Evolutionary conservation across 1,140 invertebrate genomes (phyloP).

Genomic region (Euborellia annulipes): DNA sequence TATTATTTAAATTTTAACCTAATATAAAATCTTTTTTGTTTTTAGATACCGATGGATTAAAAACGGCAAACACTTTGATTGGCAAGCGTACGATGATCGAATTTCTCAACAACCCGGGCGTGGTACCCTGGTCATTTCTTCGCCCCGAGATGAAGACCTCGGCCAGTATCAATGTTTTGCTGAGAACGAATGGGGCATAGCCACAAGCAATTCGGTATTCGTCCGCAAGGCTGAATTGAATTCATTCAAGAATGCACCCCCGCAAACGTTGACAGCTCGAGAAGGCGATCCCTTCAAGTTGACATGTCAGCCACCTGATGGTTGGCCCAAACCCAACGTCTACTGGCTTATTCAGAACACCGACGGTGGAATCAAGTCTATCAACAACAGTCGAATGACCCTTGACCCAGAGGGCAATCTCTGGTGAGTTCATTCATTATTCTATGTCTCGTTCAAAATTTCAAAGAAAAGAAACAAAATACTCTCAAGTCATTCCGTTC

Average conservation of each 20-base stretch:
- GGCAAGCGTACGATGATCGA: constrained; percentile 79
- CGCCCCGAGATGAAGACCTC: constrained; percentile 78
- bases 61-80: constrained; percentile 83
- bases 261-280: constrained; percentile 42
- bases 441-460: no score
- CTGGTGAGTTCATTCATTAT: constrained; percentile 37
- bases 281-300: constrained; percentile 80
- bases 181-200: constrained; percentile 83
- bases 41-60: constrained; percentile 88
- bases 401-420: constrained; percentile 85
- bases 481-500: no score
- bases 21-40: constrained; percentile 17
- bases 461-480: no score
- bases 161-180: constrained; percentile 96
- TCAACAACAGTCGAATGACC: constrained; percentile 86
- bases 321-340: constrained; percentile 84
- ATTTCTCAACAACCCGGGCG: constrained; percentile 83
- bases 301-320: constrained; percentile 77
- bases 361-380: constrained; percentile 62
- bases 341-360: constrained; percentile 74
- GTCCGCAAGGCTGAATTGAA: constrained; percentile 88
- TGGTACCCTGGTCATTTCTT: constrained; percentile 79
- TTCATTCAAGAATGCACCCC: constrained; percentile 67
- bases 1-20: no score
- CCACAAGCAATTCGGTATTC: constrained; percentile 87